phyloP scores from a whole-genome alignment of 64 coral and sea anemone species.

The Montipora sp. region DNA sequence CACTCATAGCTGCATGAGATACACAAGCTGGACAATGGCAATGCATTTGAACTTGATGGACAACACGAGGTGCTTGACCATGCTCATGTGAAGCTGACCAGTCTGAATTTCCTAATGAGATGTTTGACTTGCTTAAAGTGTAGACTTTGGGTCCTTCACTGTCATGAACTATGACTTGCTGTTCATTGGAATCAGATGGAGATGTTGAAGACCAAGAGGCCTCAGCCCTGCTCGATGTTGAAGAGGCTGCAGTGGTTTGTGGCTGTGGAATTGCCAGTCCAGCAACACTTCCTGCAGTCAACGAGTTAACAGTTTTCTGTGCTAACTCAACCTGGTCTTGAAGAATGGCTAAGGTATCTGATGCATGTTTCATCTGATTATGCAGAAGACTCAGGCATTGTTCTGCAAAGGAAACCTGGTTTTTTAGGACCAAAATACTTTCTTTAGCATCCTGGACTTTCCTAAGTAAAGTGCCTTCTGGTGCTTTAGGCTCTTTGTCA shows the following conservation, averaged over 20 bases:
- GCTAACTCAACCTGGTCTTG: constrained; percentile 70
- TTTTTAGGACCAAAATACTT: constrained; percentile 47
- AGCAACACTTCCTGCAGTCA: constrained; percentile 20
- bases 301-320: constrained; percentile 59
- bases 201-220: not conserved
- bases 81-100: constrained; percentile 11
- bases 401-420: constrained; percentile 71
- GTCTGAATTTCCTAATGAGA: constrained; percentile 34
- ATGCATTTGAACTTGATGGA: constrained; percentile 41
- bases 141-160: constrained; percentile 56
- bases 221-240: not conserved
- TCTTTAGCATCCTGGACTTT: constrained; percentile 49
- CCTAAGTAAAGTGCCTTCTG: constrained; percentile 24
- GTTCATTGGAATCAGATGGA: constrained; percentile 4
- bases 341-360: constrained; percentile 70
- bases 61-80: constrained; percentile 17
- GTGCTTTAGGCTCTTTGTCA: constrained; percentile 33
- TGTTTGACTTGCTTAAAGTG: constrained; percentile 41
- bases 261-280: constrained; percentile 21
- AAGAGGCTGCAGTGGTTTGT: not conserved
- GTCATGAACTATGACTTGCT: constrained; percentile 61
- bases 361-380: constrained; percentile 79
- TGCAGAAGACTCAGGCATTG: constrained; percentile 67
- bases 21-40: constrained; percentile 41
- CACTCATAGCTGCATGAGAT: constrained; percentile 11